These are phyloP conservation scores for Simalia tracyae DNA, from an alignment of 2,797 vertebrate species.

Conservation along the genomic window DNA sequence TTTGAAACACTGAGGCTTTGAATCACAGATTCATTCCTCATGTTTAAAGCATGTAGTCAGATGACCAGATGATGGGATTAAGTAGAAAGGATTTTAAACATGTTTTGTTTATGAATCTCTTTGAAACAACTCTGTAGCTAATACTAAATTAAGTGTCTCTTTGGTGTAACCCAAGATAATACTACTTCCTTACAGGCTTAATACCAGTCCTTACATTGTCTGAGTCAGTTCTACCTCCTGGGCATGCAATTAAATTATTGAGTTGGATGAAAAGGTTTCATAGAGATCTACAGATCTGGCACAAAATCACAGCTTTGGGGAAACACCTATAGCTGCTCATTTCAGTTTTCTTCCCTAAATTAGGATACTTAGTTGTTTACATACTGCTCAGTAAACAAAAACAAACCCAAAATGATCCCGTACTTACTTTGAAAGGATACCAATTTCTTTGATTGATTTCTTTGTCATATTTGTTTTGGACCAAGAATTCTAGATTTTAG, in stretches of 20 bases:
- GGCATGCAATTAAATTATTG: neutral
- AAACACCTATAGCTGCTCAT: slow-evolving; percentile 20
- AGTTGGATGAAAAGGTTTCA: neutral
- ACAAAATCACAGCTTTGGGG: slow-evolving; percentile 12
- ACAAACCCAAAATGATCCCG: neutral
- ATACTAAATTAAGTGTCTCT: neutral
- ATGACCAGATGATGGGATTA: neutral
- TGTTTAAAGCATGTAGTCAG: neutral
- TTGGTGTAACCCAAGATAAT: neutral
- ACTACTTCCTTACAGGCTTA: neutral
- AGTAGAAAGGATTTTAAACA: neutral
- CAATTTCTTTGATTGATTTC: slow-evolving; percentile 11
- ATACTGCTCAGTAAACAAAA: slow-evolving; percentile 35
- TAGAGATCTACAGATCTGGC: slow-evolving; percentile 5
- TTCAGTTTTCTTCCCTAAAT: slow-evolving; percentile 12
- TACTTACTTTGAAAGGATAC: slow-evolving; percentile 13
- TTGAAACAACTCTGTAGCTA: neutral
- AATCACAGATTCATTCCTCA: neutral
- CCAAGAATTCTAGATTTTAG: neutral
- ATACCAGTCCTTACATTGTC: neutral
- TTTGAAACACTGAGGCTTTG: neutral
- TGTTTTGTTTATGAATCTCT: neutral
- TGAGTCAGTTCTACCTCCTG: neutral
- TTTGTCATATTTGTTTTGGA: slow-evolving; percentile 1
- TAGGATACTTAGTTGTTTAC: slow-evolving; percentile 10